Conservation (phyloP, 1,140 invertebrate genomes). For the Caenorhabditis briggsae region DNA sequence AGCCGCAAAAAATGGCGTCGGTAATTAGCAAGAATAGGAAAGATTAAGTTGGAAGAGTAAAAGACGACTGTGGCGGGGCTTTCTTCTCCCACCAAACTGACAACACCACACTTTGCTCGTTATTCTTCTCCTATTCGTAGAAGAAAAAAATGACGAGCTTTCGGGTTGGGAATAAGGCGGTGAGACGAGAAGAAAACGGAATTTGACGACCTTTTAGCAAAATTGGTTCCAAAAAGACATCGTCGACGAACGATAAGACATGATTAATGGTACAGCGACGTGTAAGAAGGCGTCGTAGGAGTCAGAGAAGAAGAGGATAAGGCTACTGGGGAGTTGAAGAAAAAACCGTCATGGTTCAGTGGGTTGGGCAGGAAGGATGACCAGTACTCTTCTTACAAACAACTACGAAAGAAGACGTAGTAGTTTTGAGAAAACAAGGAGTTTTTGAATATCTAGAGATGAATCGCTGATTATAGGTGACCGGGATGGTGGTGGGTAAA, state of each 20-base stretch:
- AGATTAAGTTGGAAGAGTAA: conserved; percentile 19
- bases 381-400: background rate
- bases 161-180: background rate
- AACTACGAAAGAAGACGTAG: background rate
- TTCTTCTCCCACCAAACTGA: background rate
- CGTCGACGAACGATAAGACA: conserved; percentile 35
- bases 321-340: background rate
- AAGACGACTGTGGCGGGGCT: background rate
- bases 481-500: background rate
- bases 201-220: conserved; percentile 53
- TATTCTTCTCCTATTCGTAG: conserved; percentile 1
- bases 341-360: conserved; percentile 44
- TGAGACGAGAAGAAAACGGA: background rate
- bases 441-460: background rate
- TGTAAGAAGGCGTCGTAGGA: background rate
- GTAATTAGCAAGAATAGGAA: conserved; percentile 48
- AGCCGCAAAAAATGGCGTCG: conserved; percentile 18
- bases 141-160: conserved; percentile 3
- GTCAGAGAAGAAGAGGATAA: background rate
- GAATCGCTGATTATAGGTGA: conserved; percentile 8
- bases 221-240: conserved; percentile 47
- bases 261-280: conserved; percentile 35
- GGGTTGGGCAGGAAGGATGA: conserved; percentile 9
- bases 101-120: conserved; percentile 31
- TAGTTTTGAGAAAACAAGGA: background rate